phyloP scores from a whole-genome alignment of 2,113 vertebrate genomes.

The Vulpes vulpes region DNA sequence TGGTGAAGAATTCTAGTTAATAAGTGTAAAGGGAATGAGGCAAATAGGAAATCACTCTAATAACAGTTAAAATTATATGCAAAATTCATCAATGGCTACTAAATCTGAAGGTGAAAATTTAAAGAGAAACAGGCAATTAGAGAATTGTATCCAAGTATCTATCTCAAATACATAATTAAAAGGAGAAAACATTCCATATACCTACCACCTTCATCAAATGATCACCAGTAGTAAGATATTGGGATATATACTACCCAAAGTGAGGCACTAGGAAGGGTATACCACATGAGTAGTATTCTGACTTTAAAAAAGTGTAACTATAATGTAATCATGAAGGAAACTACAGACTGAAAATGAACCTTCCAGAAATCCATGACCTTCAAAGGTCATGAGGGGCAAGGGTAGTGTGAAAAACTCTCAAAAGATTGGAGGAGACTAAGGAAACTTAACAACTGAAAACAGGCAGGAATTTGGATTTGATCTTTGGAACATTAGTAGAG shows the following conservation, averaged over 20 bases:
- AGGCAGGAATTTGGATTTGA: background rate
- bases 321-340: background rate
- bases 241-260: background rate
- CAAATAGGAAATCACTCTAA: background rate
- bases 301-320: background rate
- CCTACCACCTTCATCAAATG: background rate
- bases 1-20: slow-evolving; percentile 1
- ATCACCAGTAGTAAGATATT: background rate
- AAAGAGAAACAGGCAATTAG: background rate
- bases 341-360: background rate
- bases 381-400: background rate
- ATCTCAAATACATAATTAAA: background rate
- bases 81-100: background rate
- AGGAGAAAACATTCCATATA: background rate
- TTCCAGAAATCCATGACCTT: background rate
- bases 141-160: background rate
- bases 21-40: background rate
- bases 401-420: background rate
- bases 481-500: background rate
- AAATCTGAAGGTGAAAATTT: background rate
- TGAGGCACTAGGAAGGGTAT: background rate
- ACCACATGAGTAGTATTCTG: background rate
- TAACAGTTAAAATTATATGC: background rate
- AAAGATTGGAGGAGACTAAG: background rate
- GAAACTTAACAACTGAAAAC: background rate